Evolutionary conservation across 2,888 invertebrate species (phyloP).

Genomic region (Melipona beecheii): DNA sequence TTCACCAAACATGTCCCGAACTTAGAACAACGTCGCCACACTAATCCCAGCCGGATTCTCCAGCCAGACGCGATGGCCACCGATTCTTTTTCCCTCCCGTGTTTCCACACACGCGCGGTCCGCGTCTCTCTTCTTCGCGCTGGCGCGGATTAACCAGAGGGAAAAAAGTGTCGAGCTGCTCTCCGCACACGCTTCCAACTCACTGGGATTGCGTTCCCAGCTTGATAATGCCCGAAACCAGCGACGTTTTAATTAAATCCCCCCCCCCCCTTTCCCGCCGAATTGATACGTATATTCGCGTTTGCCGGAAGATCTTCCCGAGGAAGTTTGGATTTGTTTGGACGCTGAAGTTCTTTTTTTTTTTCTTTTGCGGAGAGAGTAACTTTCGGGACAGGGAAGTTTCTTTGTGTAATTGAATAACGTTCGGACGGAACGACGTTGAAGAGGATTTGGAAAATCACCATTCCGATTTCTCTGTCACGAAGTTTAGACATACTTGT

Average conservation of each 20-base stretch:
- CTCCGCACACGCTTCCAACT: not conserved
- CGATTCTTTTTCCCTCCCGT: constrained; percentile 57
- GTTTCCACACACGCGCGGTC: constrained; percentile 23
- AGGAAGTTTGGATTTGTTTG: not conserved
- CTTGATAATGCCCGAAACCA: not conserved
- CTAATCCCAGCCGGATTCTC: constrained; percentile 66
- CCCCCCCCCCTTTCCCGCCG: no score
- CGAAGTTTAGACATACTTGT: no score
- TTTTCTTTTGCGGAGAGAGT: not conserved
- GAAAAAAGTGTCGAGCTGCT: constrained; percentile 10
- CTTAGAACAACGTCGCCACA: constrained; percentile 72
- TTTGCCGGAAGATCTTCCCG: not conserved
- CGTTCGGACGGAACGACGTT: no score
- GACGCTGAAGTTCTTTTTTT: not conserved
- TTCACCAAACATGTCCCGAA: constrained; percentile 64
- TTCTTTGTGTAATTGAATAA: not conserved
- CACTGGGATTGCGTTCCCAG: not conserved
- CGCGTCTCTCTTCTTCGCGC: constrained; percentile 22
- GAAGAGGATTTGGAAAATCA: not conserved
- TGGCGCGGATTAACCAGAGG: constrained; percentile 48
- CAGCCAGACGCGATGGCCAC: constrained; percentile 60
- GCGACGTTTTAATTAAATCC: constrained; percentile 34
- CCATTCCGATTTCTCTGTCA: no score
- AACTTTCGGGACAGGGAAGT: not conserved
- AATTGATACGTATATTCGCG: not conserved